phyloP scores from a whole-genome alignment of 2,888 invertebrate species.

The Malthinus flaveolus region DNA sequence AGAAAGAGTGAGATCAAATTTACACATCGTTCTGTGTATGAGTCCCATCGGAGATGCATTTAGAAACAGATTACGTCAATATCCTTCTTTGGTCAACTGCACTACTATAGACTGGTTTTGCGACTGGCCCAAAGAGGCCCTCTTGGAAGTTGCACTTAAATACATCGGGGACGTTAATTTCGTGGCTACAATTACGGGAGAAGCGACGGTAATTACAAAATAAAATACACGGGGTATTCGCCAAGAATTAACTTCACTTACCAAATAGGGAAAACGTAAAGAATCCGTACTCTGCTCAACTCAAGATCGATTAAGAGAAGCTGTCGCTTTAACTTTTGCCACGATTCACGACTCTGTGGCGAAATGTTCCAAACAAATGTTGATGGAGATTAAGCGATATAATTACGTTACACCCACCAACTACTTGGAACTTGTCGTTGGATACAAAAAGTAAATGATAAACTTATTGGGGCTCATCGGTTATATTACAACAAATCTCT shows the following conservation, averaged over 20 bases:
- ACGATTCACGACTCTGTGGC: slow-evolving; percentile 83
- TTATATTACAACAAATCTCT: too few relatives aligned
- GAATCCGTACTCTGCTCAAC: slow-evolving; percentile 51
- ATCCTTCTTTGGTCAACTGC: slow-evolving; percentile 84
- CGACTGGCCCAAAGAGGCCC: slow-evolving; percentile 86
- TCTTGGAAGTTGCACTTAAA: slow-evolving; percentile 86
- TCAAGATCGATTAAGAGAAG: slow-evolving; percentile 64
- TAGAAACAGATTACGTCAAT: slow-evolving; percentile 81
- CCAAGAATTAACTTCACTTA: background rate
- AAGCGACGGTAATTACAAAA: slow-evolving; percentile 53
- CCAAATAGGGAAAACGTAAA: slow-evolving; percentile 44
- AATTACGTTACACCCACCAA: slow-evolving; percentile 91
- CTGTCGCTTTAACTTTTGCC: slow-evolving; percentile 76
- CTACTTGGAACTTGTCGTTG: slow-evolving; percentile 81
- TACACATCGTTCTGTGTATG: slow-evolving; percentile 84
- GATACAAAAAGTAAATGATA: slow-evolving; percentile 75
- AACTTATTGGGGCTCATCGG: background rate
- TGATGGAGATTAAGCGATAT: slow-evolving; percentile 73
- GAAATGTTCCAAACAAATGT: slow-evolving; percentile 72
- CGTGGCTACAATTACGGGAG: slow-evolving; percentile 69
- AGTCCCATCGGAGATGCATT: slow-evolving; percentile 87
- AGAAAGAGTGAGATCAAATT: slow-evolving; percentile 72
- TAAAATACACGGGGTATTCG: background rate
- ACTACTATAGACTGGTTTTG: slow-evolving; percentile 91
- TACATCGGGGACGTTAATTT: slow-evolving; percentile 76